phyloP scores from a whole-genome alignment of 1,140 invertebrate species.

The Steinernema feltiae region DNA sequence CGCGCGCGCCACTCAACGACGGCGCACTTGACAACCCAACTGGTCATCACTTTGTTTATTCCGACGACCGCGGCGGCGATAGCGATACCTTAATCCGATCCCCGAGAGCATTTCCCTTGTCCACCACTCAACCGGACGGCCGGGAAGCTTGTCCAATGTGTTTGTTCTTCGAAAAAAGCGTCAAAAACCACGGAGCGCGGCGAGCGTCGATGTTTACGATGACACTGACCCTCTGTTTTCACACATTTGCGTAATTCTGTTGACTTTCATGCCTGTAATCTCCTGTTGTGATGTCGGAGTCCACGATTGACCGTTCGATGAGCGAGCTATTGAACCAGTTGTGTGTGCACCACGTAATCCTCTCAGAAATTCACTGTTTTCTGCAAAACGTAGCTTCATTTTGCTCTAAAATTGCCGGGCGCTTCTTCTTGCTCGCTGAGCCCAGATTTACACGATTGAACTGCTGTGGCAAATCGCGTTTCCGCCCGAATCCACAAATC shows the following conservation, averaged over 20 bases:
- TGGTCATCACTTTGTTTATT: background rate
- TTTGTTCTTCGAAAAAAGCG: background rate
- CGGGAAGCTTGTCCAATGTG: background rate
- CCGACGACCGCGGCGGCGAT: background rate
- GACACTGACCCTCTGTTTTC: background rate
- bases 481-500: background rate
- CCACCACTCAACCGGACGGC: background rate
- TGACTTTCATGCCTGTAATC: background rate
- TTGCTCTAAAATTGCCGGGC: too few species aligned
- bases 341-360: too few species aligned
- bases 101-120: background rate
- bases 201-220: too few species aligned
- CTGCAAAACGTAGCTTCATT: too few species aligned
- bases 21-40: background rate
- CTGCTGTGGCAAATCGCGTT: too few species aligned
- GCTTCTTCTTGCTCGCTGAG: too few species aligned
- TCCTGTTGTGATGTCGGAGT: too few species aligned
- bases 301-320: too few species aligned
- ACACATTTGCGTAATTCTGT: background rate
- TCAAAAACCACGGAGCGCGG: background rate
- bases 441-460: too few species aligned
- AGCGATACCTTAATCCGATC: background rate
- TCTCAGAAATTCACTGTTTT: too few species aligned
- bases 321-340: too few species aligned
- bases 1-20: too few species aligned